phyloP scores from a whole-genome alignment of 92 coral and sea anemone genomes.

The Diadumene lineata region DNA sequence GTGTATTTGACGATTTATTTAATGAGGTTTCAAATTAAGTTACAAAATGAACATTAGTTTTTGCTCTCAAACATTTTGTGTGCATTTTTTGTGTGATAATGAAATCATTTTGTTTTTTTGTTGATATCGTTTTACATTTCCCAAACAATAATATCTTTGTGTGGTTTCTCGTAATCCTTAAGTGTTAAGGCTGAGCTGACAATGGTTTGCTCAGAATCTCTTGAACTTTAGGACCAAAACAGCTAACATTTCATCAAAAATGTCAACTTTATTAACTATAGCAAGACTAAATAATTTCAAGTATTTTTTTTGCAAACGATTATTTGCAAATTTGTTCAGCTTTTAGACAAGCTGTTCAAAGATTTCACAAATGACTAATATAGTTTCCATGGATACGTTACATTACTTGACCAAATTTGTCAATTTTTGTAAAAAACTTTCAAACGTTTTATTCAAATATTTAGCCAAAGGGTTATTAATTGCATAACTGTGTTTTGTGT shows the following conservation, averaged over 20 bases:
- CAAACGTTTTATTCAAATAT: too few relatives aligned
- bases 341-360: not conserved
- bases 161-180: conserved; percentile 10
- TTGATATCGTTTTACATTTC: conserved; percentile 16
- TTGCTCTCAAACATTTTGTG: not conserved
- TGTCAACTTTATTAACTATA: conserved; percentile 1
- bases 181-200: too few relatives aligned
- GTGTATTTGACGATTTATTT: too few relatives aligned
- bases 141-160: conserved; percentile 20
- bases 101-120: not conserved
- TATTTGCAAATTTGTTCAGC: not conserved
- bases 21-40: too few relatives aligned
- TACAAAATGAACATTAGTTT: too few relatives aligned
- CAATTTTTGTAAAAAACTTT: too few relatives aligned
- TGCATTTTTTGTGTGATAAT: not conserved
- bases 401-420: not conserved
- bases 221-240: too few relatives aligned
- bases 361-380: not conserved
- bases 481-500: too few relatives aligned
- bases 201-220: too few relatives aligned
- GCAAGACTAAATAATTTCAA: too few relatives aligned
- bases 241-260: too few relatives aligned
- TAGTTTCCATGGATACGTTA: not conserved
- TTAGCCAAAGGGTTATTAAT: too few relatives aligned
- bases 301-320: not conserved